Evolutionary conservation across 2,113 vertebrate genomes (phyloP).

Genomic region (Dicerorhinus sumatrensis): DNA sequence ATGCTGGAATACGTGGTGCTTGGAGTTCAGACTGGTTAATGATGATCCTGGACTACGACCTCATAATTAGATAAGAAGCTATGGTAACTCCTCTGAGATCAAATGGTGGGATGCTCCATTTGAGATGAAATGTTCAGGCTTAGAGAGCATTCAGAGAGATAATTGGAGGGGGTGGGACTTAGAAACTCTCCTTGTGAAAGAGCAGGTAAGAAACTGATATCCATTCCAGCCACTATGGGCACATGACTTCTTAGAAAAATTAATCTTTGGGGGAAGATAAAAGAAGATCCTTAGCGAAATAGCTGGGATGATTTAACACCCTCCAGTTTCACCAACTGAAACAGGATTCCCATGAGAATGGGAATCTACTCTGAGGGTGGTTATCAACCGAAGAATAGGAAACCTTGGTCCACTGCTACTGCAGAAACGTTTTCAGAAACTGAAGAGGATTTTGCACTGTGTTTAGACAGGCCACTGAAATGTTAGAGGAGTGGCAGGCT

Average conservation of each 20-base stretch:
- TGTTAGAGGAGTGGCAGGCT: not conserved
- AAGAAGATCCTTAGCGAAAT: not conserved
- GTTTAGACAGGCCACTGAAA: not conserved
- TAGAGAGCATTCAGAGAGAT: not conserved
- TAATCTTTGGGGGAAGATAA: not conserved
- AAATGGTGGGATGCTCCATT: not conserved
- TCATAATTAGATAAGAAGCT: constrained; percentile 17
- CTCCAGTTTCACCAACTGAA: not conserved
- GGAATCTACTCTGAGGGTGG: not conserved
- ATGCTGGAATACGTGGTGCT: not conserved
- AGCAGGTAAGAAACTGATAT: not conserved
- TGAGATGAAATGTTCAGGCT: not conserved
- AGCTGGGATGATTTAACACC: not conserved
- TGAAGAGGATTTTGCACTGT: not conserved
- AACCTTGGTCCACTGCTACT: not conserved
- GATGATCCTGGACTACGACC: not conserved
- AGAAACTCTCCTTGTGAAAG: not conserved
- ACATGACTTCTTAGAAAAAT: not conserved
- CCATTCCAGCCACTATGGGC: not conserved
- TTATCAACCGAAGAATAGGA: not conserved
- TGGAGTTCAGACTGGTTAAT: not conserved
- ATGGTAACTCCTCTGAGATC: constrained; percentile 14
- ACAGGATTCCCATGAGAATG: not conserved
- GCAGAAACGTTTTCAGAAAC: not conserved
- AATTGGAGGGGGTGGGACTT: not conserved